Evolutionary conservation across 1,140 invertebrate genomes (phyloP), one percentile per base, ranked within the genome.

Genomic region (Chlorops oryzae): DNA sequence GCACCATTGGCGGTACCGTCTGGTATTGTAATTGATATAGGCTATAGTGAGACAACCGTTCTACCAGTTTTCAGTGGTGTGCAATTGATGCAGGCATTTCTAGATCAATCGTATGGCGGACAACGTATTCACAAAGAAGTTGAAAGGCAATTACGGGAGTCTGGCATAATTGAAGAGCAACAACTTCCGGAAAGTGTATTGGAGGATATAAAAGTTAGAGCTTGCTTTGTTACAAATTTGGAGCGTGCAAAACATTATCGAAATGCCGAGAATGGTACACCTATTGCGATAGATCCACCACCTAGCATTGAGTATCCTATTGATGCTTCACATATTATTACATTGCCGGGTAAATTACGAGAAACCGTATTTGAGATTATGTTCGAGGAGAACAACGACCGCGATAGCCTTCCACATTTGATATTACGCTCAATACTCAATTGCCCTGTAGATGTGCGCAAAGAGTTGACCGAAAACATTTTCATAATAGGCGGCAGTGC

Each of bases 61-160:
- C 81, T 94, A 61, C 92, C 92, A 12, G 79, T 95, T 38, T 90
- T 83, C 68, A 83, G 89, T 72, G 87, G 88, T n/a, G 81, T 92
- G 38, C 86, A 89, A 10, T 75, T 93, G 24, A 65, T 95, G 12
- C 82, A 85, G 62, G 83, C 87, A 2, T 87, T 86, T 78, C 84
- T 90, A 67, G 82, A 85, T 43, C 75, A 88, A 42, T 83, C 87
- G 24, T 70, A 91, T 10, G 91, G 79, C 13, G 81, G 80, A 24
- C 72, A 79, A 60, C 74, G 80, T 23, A 75, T 91, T 34, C 83
- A 91, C 42, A 74, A 74, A 65, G 59, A 76, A 58, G 70, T 80
- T 13, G 74, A 69, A 45, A 59, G 60, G 1, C 61, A 76, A 28
- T 48, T 80, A n/a, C 47, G 65, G 6, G 61, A 54, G 27, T 55